Evolutionary conservation across 2,888 invertebrate genomes (phyloP), one percentile per base, ranked within the genome.

Genomic region (Adelognathus sp.): DNA sequence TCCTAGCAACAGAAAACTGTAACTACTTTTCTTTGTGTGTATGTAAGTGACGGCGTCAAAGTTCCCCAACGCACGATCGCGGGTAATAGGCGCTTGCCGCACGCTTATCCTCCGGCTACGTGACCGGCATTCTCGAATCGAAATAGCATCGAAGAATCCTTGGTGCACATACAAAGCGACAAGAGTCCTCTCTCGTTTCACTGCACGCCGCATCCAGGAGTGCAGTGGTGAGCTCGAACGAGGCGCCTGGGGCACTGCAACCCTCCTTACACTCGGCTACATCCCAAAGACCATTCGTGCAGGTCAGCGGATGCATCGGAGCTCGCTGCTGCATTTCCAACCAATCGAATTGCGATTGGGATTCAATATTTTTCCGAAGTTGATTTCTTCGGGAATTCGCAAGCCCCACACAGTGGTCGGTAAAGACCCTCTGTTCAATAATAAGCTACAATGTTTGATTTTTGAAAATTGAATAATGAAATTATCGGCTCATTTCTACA

Each of bases 191-290:
- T 83, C 85, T 79, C 77, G 72, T 72, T 50, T 50, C 78, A 79
- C 78, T 36, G 60, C 74, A 63, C 66, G 61, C 70, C 67, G 76
- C 72, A 60, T 60, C 64, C 21, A n/a, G 63, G 70, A 77, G 77
- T 82, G 76, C 76, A 77, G 75, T 18, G 29, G 58, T 29, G 2
- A 33, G 72, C 46, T 16, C n/a, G 46, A 31, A 14, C 29, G 44
- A 6, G n/a, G 79, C 86, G 86, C 87, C 86, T 85, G 63, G 5
- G 9, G 6, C 36, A 11, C 63, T 71, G 85, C 85, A 87, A 86
- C 85, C 85, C 69, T 44, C 58, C 73, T 64, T 80, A 56, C 86
- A 33, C 44, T 33, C 27, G 18, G 33, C 44, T 56, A 41, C 21
- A 36, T 36, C 41, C 29, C 41, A 11, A 27, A 14, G 70, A 21